Base-by-base conservation (phyloP, 2,888 invertebrate species). In the Smittia aterrima region DNA sequence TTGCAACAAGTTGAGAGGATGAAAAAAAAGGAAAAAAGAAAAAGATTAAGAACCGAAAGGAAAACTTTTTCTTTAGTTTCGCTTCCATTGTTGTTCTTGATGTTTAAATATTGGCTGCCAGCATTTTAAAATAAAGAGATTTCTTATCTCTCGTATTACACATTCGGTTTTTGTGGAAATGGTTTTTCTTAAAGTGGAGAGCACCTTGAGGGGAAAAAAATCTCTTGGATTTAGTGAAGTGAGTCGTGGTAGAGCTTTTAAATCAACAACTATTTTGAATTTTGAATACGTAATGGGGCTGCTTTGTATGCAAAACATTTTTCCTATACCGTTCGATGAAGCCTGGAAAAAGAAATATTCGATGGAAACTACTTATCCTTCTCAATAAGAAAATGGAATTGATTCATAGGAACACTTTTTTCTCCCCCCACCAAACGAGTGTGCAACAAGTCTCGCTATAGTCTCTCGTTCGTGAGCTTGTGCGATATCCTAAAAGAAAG, bases 91-190 rank as follows among this genome's bases (percentile, higher is more conserved):
- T 58, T 58, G 13, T 22, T 58, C 58, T 58, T 22, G 58, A 58
- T 68, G 68, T 66, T 32, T 66, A 66, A 66, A 66, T 66, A 66
- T 32, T 32, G 18, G 27, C 62, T 62, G 62, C 62, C 62, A 62
- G 62, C 66, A 66, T 66, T 66, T 32, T 66, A 58, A 58, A 58
- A 58, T 58, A 22, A 22, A 22, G 13, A 58, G 18, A 58, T 58
- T 58, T 58, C 58, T 58, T 58, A 58, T 58, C 58, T 22, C 22
- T 47, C 58, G 58, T 58, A 2, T 58, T 58, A 24, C 66, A 32
- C 11, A n/a, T 66, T 66, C 24, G 66, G 38, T 32, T 66, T 66
- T 27, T 66, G 38, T 66, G 27, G 24, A 22, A 22, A 32, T 32
- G 66, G 16, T 47, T 16, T 47, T 47, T 2, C 47, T 11, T 47